A percentile compares a stretch with the other conserved stretches of the same genome.
phyloP scores from a whole-genome alignment of 2,888 invertebrate species.

The Pachydiplax longipennis region DNA sequence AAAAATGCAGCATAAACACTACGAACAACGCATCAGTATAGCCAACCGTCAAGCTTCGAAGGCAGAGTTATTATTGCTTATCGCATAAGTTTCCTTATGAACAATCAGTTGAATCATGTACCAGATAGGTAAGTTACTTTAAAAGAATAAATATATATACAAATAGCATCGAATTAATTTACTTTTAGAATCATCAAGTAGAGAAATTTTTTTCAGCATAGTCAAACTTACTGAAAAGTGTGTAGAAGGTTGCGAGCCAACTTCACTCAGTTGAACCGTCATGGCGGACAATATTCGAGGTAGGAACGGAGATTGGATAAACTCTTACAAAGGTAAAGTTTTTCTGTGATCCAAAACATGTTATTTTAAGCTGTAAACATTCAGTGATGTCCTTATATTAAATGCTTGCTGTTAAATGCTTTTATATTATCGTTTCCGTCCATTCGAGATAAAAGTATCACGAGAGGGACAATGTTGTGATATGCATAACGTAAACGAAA shows the following conservation, averaged over 20 bases:
- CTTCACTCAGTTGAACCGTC: conserved; percentile 36
- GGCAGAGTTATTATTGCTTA: neutral
- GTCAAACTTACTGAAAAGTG: neutral
- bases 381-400: neutral
- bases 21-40: neutral
- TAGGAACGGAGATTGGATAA: conserved; percentile 39
- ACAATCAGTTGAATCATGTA: neutral
- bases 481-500: conserved; percentile 30
- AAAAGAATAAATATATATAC: neutral
- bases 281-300: conserved; percentile 42
- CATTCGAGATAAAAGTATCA: neutral
- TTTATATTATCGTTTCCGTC: neutral
- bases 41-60: neutral
- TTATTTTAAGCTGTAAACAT: neutral
- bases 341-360: neutral
- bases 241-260: conserved; percentile 1
- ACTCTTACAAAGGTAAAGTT: conserved; percentile 37
- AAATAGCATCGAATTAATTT: neutral
- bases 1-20: conserved; percentile 18
- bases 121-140: neutral
- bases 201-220: neutral
- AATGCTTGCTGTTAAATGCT: neutral
- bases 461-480: conserved; percentile 31
- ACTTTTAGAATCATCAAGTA: neutral
- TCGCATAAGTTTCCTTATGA: neutral